phyloP scores from a whole-genome alignment of 1,140 invertebrate species.

The Cydia fagiglandana region DNA sequence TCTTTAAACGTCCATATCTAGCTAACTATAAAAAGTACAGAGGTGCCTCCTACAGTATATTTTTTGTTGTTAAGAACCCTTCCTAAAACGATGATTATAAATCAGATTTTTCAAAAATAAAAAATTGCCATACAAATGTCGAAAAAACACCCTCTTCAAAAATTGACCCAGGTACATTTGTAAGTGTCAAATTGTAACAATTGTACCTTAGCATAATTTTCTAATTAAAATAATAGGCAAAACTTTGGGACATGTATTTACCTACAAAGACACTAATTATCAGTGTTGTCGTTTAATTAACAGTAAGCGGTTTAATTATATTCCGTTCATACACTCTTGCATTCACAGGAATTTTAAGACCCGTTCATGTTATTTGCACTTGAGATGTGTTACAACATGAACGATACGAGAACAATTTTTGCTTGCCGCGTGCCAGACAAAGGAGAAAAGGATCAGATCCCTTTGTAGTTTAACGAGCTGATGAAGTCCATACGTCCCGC shows the following conservation, averaged over 20 bases:
- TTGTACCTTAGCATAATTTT: no score
- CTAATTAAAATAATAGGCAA: no score
- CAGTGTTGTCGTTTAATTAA: not conserved
- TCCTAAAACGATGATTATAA: no score
- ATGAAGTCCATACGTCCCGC: conserved; percentile 38
- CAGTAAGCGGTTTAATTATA: not conserved
- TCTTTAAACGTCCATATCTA: no score
- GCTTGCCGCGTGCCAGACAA: conserved; percentile 41
- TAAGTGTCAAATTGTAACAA: no score
- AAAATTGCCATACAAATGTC: no score
- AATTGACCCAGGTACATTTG: no score
- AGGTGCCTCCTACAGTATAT: no score
- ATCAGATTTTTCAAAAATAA: no score
- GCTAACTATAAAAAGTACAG: no score
- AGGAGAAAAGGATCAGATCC: conserved; percentile 42
- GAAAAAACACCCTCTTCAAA: no score
- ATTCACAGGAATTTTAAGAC: not conserved
- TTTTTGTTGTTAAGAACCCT: no score
- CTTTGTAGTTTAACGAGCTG: conserved; percentile 50
- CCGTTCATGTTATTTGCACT: conserved; percentile 10
- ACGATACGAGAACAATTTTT: conserved; percentile 36
- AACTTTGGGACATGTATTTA: not conserved
- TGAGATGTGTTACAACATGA: conserved; percentile 7
- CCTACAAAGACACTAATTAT: not conserved
- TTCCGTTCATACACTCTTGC: not conserved